Percentiles rank a stretch among this genome's conserved stretches.
Conservation (phyloP, 1,140 invertebrate genomes). For the Drosophila pseudoananassae region DNA sequence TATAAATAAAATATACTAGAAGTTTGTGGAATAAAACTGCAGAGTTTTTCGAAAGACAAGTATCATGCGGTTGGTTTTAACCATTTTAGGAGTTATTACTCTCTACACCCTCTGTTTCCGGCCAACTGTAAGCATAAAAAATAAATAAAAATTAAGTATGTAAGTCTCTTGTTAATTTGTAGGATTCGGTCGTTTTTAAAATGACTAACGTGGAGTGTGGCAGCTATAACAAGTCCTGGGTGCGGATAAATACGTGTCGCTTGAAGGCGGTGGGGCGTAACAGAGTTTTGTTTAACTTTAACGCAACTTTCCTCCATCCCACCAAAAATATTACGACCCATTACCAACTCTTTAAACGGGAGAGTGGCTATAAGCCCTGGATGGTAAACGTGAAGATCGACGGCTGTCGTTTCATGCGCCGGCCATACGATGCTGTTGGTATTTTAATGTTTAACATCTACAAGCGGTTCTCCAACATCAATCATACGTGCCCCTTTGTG, state of each 20-base stretch:
- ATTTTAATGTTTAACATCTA: slow-evolving; percentile 21
- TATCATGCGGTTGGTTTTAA: background rate
- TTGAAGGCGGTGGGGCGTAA: slow-evolving; percentile 22
- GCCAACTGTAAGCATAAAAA: background rate
- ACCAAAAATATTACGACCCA: slow-evolving; percentile 5
- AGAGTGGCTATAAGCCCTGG: slow-evolving; percentile 25
- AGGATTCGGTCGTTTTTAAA: slow-evolving; percentile 20
- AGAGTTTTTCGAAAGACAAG: background rate
- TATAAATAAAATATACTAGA: background rate
- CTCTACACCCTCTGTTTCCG: background rate
- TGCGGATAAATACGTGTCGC: slow-evolving; percentile 17
- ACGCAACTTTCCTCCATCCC: slow-evolving; percentile 12
- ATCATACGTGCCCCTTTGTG: slow-evolving; percentile 21
- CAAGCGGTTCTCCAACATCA: slow-evolving; percentile 22
- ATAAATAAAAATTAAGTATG: background rate
- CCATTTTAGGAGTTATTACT: background rate
- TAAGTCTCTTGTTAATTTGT: background rate
- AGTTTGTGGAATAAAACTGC: background rate
- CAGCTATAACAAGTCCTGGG: slow-evolving; percentile 21
- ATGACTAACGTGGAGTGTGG: slow-evolving; percentile 16
- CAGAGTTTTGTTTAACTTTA: slow-evolving; percentile 11
- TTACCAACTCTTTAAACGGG: slow-evolving; percentile 12
- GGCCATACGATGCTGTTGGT: slow-evolving; percentile 10
- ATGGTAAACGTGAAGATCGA: slow-evolving; percentile 3
- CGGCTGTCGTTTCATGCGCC: slow-evolving; percentile 10